These are phyloP conservation scores for Chelidonichthys spinosus DNA, from an alignment of 2,797 vertebrate genomes.

Conservation along the genomic window DNA sequence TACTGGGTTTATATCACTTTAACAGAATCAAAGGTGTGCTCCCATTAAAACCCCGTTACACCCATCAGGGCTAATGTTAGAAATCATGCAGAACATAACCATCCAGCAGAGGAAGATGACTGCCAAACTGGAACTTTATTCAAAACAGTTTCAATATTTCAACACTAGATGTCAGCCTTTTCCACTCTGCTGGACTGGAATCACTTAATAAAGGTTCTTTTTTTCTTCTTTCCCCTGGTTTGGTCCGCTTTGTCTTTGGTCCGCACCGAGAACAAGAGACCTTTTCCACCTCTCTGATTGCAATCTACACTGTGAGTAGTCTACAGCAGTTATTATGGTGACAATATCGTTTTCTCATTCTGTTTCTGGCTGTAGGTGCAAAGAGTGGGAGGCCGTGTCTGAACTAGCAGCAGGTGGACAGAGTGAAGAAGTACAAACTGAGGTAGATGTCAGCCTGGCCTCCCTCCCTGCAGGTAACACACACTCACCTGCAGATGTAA, in stretches of 20 bases:
- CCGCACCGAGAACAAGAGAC: background rate
- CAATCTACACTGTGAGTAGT: background rate
- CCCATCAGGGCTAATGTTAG: background rate
- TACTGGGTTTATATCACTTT: background rate
- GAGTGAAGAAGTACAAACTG: background rate
- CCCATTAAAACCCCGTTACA: background rate
- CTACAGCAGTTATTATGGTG: too few species aligned
- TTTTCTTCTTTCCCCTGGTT: background rate
- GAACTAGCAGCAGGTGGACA: background rate
- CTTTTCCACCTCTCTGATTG: background rate
- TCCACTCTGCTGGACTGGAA: slow-evolving; percentile 18
- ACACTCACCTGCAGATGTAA: slow-evolving; percentile 81
- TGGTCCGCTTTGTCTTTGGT: background rate
- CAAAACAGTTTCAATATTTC: slow-evolving; percentile 17
- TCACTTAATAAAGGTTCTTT: background rate
- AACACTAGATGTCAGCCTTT: slow-evolving; percentile 77
- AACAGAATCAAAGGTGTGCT: background rate
- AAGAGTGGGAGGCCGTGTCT: background rate
- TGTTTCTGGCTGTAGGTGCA: background rate
- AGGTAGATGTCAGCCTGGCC: background rate
- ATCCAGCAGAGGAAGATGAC: background rate
- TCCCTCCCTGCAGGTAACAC: background rate
- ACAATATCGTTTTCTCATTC: background rate
- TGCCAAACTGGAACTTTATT: background rate
- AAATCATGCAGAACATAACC: background rate